Evolutionary conservation across 2,888 invertebrate species (phyloP).

Genomic region (Thelaira solivaga): DNA sequence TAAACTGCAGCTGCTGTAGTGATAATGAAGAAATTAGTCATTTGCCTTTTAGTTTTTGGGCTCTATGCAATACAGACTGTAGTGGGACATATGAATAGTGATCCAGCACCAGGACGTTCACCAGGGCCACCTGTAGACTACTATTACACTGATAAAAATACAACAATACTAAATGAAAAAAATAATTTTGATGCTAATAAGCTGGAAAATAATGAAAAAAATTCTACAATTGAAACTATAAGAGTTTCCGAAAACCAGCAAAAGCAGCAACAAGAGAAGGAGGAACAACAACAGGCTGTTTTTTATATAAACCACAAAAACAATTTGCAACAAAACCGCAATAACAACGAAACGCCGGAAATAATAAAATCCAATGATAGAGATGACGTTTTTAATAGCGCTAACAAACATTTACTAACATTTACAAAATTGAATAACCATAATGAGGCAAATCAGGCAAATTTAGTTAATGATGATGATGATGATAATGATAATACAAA

Average conservation of each 20-base stretch:
- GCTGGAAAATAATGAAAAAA: neutral
- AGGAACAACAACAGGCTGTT: no score
- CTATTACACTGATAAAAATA: neutral
- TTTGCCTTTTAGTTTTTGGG: constrained; percentile 69
- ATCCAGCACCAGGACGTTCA: constrained; percentile 83
- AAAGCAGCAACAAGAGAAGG: constrained; percentile 5
- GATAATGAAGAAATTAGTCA: constrained; percentile 70
- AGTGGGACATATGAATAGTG: constrained; percentile 79
- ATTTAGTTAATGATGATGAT: neutral
- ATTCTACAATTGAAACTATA: neutral
- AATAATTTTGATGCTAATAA: neutral
- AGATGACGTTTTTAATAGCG: constrained; percentile 39
- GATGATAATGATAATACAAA: neutral
- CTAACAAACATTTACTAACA: constrained; percentile 23
- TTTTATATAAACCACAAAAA: constrained; percentile 33
- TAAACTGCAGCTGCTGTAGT: constrained; percentile 65
- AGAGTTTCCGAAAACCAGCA: neutral
- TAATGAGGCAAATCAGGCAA: neutral
- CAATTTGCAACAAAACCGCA: constrained; percentile 24
- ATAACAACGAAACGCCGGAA: constrained; percentile 49
- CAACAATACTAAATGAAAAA: neutral
- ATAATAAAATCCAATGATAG: constrained; percentile 6
- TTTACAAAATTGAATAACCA: constrained; percentile 15
- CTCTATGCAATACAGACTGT: constrained; percentile 70
- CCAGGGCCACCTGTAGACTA: constrained; percentile 82